A percentile compares a stretch with the other conserved stretches of the same genome.
phyloP scores from a whole-genome alignment of 2,888 invertebrate species.

The Xestia rhomboidea region DNA sequence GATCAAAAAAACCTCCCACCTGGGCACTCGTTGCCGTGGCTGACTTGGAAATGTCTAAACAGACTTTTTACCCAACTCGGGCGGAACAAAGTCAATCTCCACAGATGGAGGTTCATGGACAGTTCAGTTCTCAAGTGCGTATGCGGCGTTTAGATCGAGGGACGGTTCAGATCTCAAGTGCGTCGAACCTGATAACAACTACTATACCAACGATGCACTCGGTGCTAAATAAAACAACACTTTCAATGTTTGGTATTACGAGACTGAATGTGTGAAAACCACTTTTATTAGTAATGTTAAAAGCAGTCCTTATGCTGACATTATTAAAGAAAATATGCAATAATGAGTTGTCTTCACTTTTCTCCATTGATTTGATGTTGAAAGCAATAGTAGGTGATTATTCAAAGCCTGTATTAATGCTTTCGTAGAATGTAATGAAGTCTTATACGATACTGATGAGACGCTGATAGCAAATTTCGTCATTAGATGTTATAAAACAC shows the following conservation, averaged over 20 bases:
- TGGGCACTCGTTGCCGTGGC: no score
- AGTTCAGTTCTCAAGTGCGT: no score
- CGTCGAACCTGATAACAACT: no score
- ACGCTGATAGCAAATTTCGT: slow-evolving; percentile 15
- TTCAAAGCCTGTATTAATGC: slow-evolving; percentile 2
- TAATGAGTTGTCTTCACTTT: slow-evolving; percentile 26
- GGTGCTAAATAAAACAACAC: background rate
- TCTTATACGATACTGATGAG: slow-evolving; percentile 26
- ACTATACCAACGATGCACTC: background rate
- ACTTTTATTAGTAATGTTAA: slow-evolving; percentile 1
- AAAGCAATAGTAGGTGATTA: slow-evolving; percentile 43
- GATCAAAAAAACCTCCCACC: no score
- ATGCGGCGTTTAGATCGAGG: no score
- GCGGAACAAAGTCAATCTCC: no score
- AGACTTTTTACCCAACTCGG: no score
- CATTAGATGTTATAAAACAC: slow-evolving; percentile 11
- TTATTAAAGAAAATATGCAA: slow-evolving; percentile 27
- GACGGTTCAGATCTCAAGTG: no score
- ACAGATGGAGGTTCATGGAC: no score
- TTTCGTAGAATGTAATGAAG: slow-evolving; percentile 10
- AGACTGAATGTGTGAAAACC: slow-evolving; percentile 1
- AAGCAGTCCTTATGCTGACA: background rate
- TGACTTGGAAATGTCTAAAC: no score
- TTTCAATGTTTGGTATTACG: background rate
- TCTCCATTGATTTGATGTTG: slow-evolving; percentile 21